phyloP scores from a whole-genome alignment of 92 coral and sea anemone species.

The Parazoanthus darwini region DNA sequence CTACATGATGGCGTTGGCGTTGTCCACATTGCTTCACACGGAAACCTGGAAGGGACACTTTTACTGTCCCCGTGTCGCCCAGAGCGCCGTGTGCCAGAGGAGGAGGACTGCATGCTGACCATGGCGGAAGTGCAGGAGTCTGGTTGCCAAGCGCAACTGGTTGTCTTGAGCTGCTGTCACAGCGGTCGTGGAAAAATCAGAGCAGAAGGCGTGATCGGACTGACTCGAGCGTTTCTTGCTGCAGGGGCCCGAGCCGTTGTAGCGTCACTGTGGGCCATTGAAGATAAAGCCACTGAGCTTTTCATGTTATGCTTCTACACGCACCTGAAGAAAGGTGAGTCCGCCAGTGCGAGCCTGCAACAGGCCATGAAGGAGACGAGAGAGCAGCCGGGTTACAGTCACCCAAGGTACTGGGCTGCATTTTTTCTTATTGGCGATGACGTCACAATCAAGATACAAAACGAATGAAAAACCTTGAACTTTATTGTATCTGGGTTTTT shows the following conservation, averaged over 20 bases:
- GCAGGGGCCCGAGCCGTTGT: not conserved
- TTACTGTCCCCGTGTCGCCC: not conserved
- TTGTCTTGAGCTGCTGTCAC: not conserved
- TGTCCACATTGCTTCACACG: not conserved
- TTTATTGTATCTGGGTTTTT: too few relatives aligned
- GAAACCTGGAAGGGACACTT: not conserved
- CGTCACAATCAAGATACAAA: not conserved
- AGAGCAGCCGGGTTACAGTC: not conserved
- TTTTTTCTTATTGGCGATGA: not conserved
- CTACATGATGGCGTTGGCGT: not conserved
- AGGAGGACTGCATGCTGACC: not conserved
- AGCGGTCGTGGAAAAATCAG: not conserved
- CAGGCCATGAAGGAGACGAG: not conserved
- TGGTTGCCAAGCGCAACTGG: not conserved
- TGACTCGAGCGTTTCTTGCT: not conserved
- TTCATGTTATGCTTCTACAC: not conserved
- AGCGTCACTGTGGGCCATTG: not conserved
- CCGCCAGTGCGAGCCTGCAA: not conserved
- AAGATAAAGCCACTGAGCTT: not conserved
- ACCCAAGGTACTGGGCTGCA: not conserved
- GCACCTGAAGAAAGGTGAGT: not conserved
- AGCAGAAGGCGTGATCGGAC: not conserved
- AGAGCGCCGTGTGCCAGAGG: not conserved
- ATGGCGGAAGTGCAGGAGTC: not conserved
- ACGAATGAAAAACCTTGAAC: too few relatives aligned